Evolutionary conservation across 2,797 vertebrate species (phyloP).

Genomic region (Novumbra hubbsi): DNA sequence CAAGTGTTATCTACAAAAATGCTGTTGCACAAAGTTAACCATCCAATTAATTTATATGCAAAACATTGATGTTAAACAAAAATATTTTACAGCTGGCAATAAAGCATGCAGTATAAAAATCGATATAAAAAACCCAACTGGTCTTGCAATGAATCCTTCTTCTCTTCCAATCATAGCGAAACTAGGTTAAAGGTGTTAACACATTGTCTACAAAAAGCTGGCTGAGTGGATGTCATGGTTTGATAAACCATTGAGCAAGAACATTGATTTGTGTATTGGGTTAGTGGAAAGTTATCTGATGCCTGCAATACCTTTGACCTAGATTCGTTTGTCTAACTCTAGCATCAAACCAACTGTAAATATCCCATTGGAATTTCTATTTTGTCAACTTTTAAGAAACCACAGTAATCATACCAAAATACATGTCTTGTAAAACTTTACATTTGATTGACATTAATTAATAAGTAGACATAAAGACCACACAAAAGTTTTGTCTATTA

Average conservation of each 20-base stretch:
- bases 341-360: not conserved
- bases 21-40: too few species aligned
- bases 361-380: not conserved
- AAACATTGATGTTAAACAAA: too few species aligned
- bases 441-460: too few species aligned
- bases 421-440: not conserved
- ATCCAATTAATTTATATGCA: too few species aligned
- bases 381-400: not conserved
- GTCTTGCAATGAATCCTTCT: too few species aligned
- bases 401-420: not conserved
- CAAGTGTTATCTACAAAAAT: too few species aligned
- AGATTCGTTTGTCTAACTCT: conserved; percentile 26
- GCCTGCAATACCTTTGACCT: conserved; percentile 49
- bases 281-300: conserved; percentile 31
- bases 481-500: not conserved
- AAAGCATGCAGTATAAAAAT: too few species aligned
- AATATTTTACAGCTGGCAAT: too few species aligned
- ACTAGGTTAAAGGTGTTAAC: too few species aligned
- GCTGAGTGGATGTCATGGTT: conserved; percentile 12
- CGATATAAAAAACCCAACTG: too few species aligned
- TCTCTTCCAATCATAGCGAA: too few species aligned
- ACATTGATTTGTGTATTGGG: conserved; percentile 3
- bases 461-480: not conserved
- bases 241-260: conserved; percentile 16
- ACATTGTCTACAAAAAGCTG: not conserved